Evolutionary conservation across 2,888 invertebrate genomes (phyloP), one percentile per base, ranked within the genome.

Genomic region (Plebejus melissa): DNA sequence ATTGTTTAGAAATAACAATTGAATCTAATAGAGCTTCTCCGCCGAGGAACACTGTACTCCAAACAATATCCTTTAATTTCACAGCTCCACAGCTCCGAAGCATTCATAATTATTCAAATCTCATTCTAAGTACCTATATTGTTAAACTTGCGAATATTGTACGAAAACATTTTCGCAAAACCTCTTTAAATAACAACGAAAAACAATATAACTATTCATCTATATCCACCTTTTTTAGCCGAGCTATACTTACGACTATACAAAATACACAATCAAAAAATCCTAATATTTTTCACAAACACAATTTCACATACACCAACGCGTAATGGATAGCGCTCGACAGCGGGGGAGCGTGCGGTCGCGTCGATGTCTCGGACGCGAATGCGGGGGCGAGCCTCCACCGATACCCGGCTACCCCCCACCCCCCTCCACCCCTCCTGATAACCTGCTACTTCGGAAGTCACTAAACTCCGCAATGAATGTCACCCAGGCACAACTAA

Each of bases 401-500:
- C 88, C 87, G 88, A 86, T 87, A 86, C 88, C 90, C 88, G 89
- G 88, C 87, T 85, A 82, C 82, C 81, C 82, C 81, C 80, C 79
- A 82, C 82, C 79, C 82, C 80, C 81, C 82, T 81, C 79, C 82
- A 82, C 84, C 82, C 85, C 86, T 22, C 87, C 90, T 90, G 93
- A 93, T 93, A 93, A 93, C 93, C 91, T 90, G 91, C 91, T 91
- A 90, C 93, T 92, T 92, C 90, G 91, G 92, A 92, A 92, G 93
- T 92, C 93, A 91, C 89, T 92, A 92, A 91, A 92, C 92, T 90
- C 88, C 83, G 86, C 85, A 88, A 89, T 89, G 88, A 91, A 91
- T 90, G 90, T 90, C 90, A 88, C 88, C 85, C 87, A 87, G 85
- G 85, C 86, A 86, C 87, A 87, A 84, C 84, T 86, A 84, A 87